Evolutionary conservation across 2,888 invertebrate genomes (phyloP).

Genomic region (Amblyjoppa proteus): DNA sequence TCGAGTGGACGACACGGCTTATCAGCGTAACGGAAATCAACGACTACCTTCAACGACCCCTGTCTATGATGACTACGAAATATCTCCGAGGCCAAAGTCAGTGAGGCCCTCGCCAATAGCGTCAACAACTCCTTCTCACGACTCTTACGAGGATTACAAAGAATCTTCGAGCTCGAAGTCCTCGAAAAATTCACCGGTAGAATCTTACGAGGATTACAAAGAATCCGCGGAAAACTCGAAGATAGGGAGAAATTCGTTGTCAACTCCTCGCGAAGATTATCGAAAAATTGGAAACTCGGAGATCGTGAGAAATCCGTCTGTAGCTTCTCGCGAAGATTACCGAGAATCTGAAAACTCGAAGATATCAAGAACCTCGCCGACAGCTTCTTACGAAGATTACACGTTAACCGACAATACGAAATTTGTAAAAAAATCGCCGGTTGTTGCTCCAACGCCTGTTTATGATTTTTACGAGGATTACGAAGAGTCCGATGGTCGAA

Average conservation of each 20-base stretch:
- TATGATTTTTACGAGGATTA: constrained; percentile 21
- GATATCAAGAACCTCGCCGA: not conserved
- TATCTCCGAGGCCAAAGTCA: not conserved
- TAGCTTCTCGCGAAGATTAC: not conserved
- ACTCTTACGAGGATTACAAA: constrained; percentile 21
- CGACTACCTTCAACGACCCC: not conserved
- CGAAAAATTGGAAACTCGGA: not conserved
- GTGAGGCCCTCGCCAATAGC: not conserved
- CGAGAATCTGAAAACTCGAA: not conserved
- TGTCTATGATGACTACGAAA: constrained; percentile 1
- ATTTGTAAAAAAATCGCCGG: not conserved
- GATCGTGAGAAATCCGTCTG: not conserved
- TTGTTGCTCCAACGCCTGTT: not conserved
- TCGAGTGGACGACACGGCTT: not conserved
- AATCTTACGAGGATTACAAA: not conserved
- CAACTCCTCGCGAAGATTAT: not conserved
- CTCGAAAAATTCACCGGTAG: not conserved
- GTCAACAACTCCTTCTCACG: constrained; percentile 15
- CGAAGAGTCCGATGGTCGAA: not conserved
- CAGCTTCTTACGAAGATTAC: not conserved
- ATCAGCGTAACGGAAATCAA: not conserved
- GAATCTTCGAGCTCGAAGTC: not conserved
- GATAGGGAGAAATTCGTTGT: not conserved
- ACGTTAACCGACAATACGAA: not conserved
- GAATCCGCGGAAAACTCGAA: not conserved